Base-by-base conservation (phyloP, 1,140 invertebrate genomes). In the Camponotus floridanus region DNA sequence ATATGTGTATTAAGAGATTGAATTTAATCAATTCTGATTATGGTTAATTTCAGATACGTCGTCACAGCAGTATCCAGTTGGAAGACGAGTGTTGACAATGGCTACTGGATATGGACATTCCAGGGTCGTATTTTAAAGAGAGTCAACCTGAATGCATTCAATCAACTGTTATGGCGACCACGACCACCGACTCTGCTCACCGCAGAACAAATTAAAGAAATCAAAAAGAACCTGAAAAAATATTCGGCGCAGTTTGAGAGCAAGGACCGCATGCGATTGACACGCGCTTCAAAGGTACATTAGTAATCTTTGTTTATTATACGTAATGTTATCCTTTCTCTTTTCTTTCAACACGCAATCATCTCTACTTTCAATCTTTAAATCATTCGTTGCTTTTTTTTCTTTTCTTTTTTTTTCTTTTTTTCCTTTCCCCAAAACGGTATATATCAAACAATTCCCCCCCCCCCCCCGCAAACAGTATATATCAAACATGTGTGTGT, bases 91-190 rank as follows among this genome's bases (percentile, higher is more conserved):
- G 98, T 98, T 65, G 99, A 99, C 95, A 99, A 99, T 91, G 97
- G 98, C 6, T 99, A 99, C 94, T 99, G 98, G 96, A 97, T 99
- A 84, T 99, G 99, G 98, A 99, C 98, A 33, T 99, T 99, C 97
- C 99, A 99, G 95, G 98, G 98, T 13, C 97, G 97, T 92, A 97
- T 97, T 81, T 92, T 98, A 18, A 97, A 97, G 86, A 96, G 98
- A 89, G 97, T 98, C 39, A 98, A 98, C 92, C 95, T 99, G 81
- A 98, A 99, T 87, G 97, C 97, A 7, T 99, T 99, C 93, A 98
- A 98, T 91, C 98, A 99, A 95, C 97, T 99, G 88, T 95, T 98
- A 91, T 99, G 99, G 99, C 96, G 99, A 88, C 99, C 99, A 26
- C 96, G 99, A 68, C 99, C 99, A 1, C 97, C 98, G 1, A 97